A percentile compares a stretch with the other conserved stretches of the same genome.
Evolutionary conservation across 2,797 vertebrate species (phyloP).

Genomic region (Nannoperca obscura): DNA sequence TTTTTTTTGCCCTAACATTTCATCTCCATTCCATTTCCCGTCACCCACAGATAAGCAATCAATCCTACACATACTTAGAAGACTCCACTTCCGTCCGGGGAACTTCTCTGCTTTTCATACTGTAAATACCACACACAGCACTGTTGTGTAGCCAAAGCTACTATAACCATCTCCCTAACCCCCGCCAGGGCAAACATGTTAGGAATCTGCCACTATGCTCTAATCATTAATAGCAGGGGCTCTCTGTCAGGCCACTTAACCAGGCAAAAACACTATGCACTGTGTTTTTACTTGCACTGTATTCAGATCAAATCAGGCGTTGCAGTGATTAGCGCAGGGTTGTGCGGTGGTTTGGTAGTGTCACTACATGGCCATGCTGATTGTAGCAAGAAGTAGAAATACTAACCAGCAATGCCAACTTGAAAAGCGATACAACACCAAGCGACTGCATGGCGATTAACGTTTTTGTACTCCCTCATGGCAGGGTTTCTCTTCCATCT

Average conservation of each 20-base stretch:
- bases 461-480: too few relatives aligned
- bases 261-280: conserved; percentile 21
- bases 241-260: conserved; percentile 41
- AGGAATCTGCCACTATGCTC: conserved; percentile 75
- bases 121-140: conserved; percentile 47
- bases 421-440: too few relatives aligned
- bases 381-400: too few relatives aligned
- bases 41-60: conserved; percentile 16
- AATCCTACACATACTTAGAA: conserved; percentile 8
- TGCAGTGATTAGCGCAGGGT: too few relatives aligned
- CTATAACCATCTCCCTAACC: conserved; percentile 25
- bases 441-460: too few relatives aligned
- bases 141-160: conserved; percentile 31
- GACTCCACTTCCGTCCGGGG: conserved; percentile 20
- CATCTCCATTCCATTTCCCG: conserved; percentile 43
- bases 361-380: too few relatives aligned
- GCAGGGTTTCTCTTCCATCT: too few relatives aligned
- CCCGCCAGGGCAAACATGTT: conserved; percentile 66
- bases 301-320: too few relatives aligned
- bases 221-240: conserved; percentile 81
- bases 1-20: conserved; percentile 38
- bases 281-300: background rate
- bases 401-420: too few relatives aligned
- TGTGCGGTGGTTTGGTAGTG: too few relatives aligned
- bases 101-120: conserved; percentile 36